Evolutionary conservation across 2,797 vertebrate species (phyloP).

Genomic region (Gambusia yucatana): DNA sequence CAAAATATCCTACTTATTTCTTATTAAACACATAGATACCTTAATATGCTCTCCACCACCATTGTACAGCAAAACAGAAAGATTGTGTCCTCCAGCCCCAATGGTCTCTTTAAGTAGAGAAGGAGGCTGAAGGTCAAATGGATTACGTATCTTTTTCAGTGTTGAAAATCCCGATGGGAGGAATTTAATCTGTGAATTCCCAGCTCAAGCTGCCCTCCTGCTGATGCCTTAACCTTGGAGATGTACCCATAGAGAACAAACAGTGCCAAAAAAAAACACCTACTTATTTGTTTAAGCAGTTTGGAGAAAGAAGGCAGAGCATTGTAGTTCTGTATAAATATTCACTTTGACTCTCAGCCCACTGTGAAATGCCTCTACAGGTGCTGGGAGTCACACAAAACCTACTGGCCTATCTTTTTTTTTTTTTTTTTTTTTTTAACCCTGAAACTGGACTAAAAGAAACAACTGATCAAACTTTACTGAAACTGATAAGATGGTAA

Average conservation of each 20-base stretch:
- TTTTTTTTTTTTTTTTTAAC: neutral
- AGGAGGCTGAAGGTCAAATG: conserved; percentile 33
- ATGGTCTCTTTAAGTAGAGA: neutral
- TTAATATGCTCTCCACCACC: neutral
- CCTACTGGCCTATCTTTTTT: neutral
- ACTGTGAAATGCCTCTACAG: neutral
- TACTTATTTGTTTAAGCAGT: conserved; percentile 51
- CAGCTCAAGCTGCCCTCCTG: conserved; percentile 28
- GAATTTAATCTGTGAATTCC: conserved; percentile 25
- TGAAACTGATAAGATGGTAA: neutral
- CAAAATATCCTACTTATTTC: neutral
- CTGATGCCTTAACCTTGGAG: conserved; percentile 34
- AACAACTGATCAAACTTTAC: neutral
- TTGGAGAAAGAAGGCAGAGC: conserved; percentile 53
- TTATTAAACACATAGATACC: neutral
- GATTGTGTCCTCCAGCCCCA: neutral
- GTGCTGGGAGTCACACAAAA: conserved; percentile 3
- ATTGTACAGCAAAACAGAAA: neutral
- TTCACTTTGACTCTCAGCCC: conserved; percentile 29
- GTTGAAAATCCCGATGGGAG: conserved; percentile 15
- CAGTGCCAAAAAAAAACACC: conserved; percentile 45
- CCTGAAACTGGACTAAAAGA: neutral
- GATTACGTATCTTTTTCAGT: conserved; percentile 20
- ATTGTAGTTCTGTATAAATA: conserved; percentile 65
- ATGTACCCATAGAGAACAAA: neutral